Conservation (phyloP, 2,113 vertebrate genomes). For the Chaetodon auriga region DNA sequence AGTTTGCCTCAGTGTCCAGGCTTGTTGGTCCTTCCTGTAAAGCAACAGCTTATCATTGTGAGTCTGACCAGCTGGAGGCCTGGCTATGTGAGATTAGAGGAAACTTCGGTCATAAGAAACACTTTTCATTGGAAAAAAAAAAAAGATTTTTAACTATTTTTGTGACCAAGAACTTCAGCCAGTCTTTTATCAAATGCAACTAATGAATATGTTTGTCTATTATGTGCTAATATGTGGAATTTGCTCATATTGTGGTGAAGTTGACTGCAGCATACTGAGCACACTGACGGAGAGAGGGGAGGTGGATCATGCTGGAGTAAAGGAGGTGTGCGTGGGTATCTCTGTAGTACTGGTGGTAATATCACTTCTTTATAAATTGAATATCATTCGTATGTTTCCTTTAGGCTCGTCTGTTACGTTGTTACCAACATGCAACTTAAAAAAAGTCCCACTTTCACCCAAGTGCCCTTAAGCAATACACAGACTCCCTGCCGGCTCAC, state of each 20-base stretch:
- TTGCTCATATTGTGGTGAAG: background rate
- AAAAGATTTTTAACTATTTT: background rate
- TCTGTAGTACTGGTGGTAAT: background rate
- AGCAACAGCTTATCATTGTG: constrained; percentile 28
- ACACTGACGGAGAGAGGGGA: background rate
- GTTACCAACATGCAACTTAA: background rate
- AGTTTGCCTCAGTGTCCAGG: background rate
- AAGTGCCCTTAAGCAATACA: no score
- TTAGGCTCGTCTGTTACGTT: background rate
- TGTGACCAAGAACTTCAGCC: background rate
- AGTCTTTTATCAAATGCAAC: background rate
- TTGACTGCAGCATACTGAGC: background rate
- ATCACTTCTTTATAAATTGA: background rate
- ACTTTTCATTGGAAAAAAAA: background rate
- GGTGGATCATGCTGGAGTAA: background rate
- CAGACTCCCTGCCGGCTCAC: background rate
- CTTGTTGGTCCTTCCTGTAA: background rate
- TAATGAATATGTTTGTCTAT: background rate
- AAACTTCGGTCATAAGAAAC: background rate
- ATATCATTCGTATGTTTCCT: background rate
- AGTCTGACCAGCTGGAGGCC: constrained; percentile 17
- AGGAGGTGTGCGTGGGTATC: background rate
- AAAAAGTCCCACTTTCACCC: background rate
- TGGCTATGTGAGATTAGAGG: constrained; percentile 31
- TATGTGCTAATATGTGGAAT: background rate